Base-by-base conservation (phyloP, 2,888 invertebrate genomes). In the Erebia palarica region DNA sequence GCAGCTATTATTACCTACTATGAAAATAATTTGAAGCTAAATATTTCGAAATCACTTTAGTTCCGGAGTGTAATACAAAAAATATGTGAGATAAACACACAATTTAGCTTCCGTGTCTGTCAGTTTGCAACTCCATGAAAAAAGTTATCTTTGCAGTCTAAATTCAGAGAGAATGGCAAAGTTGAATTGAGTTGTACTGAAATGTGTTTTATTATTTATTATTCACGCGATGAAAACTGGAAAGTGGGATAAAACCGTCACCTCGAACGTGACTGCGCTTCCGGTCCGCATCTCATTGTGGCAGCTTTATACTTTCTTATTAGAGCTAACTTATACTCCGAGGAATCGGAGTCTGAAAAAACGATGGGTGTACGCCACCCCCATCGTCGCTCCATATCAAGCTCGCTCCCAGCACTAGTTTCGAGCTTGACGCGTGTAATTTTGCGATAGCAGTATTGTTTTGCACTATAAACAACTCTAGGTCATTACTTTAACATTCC, bases 181-280 rank as follows among this genome's bases (percentile, higher is more conserved):
- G 71, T 76, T 72, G 76, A 72, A 71, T 73, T 75, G 75, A 75
- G 75, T 73, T 75, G 76, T 76, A 75, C 75, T 73, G 82, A 84
- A 86, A 85, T 89, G 84, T 86, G 81, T 86, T 86, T 86, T 85
- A 84, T 87, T 86, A 87, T 92, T 90, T 90, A 89, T 90, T 89
- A 91, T 90, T 88, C 87, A 86, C 82, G 84, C 82, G 84, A 84
- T 87, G 88, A 86, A 85, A 81, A 86, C 86, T 88, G 84, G 88
- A 87, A 90, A 91, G 88, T 87, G 88, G 86, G 85, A 86, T 89
- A 87, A 86, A 86, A 59, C 84, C 84, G 85, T 87, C 86, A 82
- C 79, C 78, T 75, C 78, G 87, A 85, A 92, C 91, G 91, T 92
- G 91, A 88, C 89, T 85, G 76, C 78, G 80, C 82, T 82, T 85